Conservation (phyloP, 2,797 vertebrate genomes). For the Channa striata region DNA sequence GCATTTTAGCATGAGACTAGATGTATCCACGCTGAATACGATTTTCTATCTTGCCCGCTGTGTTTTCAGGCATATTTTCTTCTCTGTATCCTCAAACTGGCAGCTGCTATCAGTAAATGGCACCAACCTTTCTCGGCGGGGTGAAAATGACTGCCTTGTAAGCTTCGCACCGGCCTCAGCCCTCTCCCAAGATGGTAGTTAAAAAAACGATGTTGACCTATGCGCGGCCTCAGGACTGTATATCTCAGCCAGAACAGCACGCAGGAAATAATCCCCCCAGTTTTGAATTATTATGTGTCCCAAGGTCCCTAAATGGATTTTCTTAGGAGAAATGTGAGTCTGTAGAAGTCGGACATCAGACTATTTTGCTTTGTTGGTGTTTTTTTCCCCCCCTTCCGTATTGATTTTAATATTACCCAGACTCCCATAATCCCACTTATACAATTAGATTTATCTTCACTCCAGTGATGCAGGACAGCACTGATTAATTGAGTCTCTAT, state of each 20-base stretch:
- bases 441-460: slow-evolving; percentile 73
- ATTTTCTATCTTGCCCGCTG: slow-evolving; percentile 51
- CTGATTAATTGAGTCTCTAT: slow-evolving; percentile 72
- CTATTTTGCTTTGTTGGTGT: slow-evolving; percentile 63
- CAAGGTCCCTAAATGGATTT: slow-evolving; percentile 77
- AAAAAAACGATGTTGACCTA: slow-evolving; percentile 73
- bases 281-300: slow-evolving; percentile 75
- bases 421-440: slow-evolving; percentile 75
- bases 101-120: slow-evolving; percentile 68
- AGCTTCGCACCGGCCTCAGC: slow-evolving; percentile 40
- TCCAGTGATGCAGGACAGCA: slow-evolving; percentile 39
- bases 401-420: slow-evolving; percentile 81
- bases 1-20: slow-evolving; percentile 43
- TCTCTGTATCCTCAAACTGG: slow-evolving; percentile 47
- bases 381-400: slow-evolving; percentile 36
- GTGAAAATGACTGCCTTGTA: slow-evolving; percentile 66
- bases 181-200: slow-evolving; percentile 65
- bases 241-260: slow-evolving; percentile 67
- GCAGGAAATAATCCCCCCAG: slow-evolving; percentile 69
- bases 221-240: slow-evolving; percentile 60
- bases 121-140: slow-evolving; percentile 48
- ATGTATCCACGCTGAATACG: slow-evolving; percentile 44
- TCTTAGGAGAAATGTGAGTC: slow-evolving; percentile 54
- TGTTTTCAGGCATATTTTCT: slow-evolving; percentile 59
- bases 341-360: slow-evolving; percentile 53